Evolutionary conservation across 2,888 invertebrate genomes (phyloP), one percentile per base, ranked within the genome.

Genomic region (Idaea straminata): DNA sequence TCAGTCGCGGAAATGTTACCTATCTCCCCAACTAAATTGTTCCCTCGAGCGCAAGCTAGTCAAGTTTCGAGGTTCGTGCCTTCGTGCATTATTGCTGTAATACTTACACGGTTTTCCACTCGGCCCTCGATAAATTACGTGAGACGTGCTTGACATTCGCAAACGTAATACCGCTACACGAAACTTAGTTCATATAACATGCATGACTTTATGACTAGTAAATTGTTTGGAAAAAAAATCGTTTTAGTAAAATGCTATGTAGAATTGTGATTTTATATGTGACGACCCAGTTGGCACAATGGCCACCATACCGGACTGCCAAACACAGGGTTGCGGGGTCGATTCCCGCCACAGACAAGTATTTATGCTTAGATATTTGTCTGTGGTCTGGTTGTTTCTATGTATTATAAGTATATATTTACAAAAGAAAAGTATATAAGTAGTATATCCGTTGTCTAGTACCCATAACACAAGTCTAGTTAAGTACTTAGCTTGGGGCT

Each of bases 101-200:
- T 75, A 74, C 82, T 83, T 87, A 91, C 91, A 89, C 68, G 81
- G 84, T 85, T 91, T 86, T 87, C 87, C 88, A 91, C 90, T 91
- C 82, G 72, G 73, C 66, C 74, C 70, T 69, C 38, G 68, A 81
- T 81, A 84, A 85, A 88, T 85, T 86, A 83, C 84, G 72, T 73
- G 82, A 79, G 83, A 87, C 89, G 89, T 87, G 88, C 82, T 81
- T 78, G 78, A 78, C 83, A 85, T 89, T 71, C 82, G 78, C 81
- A 87, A 86, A 76, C 47, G 6, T 7, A 47, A 47, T 47, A 25
- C 25, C 25, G 25, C 25, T 25, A 47, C 47, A 47, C 47, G 47
- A 47, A 47, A 47, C 47, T 47, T 47, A 10, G 6, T 10, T 5
- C 1, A 36, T 36, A 3, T 10, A 7, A 36, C 36, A 36, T 36